phyloP scores from a whole-genome alignment of 2,797 vertebrate genomes.

The Schizothorax lantsangensis region DNA sequence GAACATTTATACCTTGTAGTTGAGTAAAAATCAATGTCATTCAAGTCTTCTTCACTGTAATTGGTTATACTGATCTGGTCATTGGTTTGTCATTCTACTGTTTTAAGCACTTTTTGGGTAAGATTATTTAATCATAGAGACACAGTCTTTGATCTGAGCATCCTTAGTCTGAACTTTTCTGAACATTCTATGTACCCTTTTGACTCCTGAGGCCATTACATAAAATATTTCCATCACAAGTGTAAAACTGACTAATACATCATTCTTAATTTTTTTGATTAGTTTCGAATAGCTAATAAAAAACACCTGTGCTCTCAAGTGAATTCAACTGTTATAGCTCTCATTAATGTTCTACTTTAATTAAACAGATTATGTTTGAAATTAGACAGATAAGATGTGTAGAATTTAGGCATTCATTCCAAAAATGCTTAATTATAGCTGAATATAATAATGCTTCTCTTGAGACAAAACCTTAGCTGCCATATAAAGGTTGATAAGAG shows the following conservation, averaged over 20 bases:
- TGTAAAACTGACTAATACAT: not conserved
- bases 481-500: not conserved
- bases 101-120: not conserved
- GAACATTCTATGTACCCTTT: not conserved
- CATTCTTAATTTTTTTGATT: not conserved
- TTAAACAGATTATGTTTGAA: not conserved
- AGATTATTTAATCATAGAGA: not conserved
- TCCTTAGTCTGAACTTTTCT: not conserved
- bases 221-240: too few relatives aligned
- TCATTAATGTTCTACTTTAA: not conserved
- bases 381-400: not conserved
- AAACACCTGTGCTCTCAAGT: not conserved
- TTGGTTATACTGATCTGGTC: too few relatives aligned
- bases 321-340: not conserved
- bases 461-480: not conserved
- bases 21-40: not conserved
- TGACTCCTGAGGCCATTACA: too few relatives aligned
- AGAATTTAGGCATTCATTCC: not conserved
- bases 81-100: not conserved
- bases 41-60: too few relatives aligned
- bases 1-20: not conserved
- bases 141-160: not conserved
- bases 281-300: not conserved
- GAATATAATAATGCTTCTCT: not conserved
- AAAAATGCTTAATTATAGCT: not conserved